Evolutionary conservation across 2,888 invertebrate genomes (phyloP).

Genomic region (Lacanobia oleracea): DNA sequence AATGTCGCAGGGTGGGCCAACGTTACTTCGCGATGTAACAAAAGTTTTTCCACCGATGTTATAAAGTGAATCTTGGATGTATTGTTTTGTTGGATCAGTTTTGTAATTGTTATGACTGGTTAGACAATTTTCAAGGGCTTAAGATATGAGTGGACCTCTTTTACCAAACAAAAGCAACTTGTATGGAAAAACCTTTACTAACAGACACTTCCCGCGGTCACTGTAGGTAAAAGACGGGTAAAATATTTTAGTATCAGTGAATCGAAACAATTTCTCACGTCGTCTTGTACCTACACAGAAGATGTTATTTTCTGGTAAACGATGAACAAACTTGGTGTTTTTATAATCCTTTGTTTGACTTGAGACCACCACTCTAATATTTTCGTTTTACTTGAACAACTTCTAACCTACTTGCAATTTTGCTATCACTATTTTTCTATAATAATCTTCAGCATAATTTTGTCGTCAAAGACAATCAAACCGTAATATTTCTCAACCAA

Average conservation of each 20-base stretch:
- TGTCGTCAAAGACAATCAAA: slow-evolving; percentile 9
- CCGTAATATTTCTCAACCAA: slow-evolving; percentile 16
- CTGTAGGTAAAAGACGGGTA: background rate
- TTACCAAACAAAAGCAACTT: slow-evolving; percentile 8
- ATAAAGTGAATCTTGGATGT: slow-evolving; percentile 52
- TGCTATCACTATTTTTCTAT: background rate
- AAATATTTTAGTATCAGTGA: background rate
- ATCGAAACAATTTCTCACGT: background rate
- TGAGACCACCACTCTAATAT: too few species aligned
- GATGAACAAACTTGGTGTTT: background rate
- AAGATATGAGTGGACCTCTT: slow-evolving; percentile 15
- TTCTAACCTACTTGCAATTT: background rate
- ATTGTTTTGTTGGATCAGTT: slow-evolving; percentile 14
- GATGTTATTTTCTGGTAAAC: background rate
- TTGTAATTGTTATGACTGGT: slow-evolving; percentile 21
- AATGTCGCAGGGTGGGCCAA: slow-evolving; percentile 59
- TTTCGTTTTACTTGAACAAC: background rate
- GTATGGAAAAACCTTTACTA: background rate
- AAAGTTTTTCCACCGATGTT: slow-evolving; percentile 62
- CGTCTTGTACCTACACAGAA: too few species aligned
- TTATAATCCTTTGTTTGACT: background rate
- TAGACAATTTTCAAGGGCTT: background rate
- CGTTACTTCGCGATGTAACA: slow-evolving; percentile 56
- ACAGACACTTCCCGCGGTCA: background rate
- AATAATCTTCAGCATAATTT: background rate